Conservation (phyloP, 2,888 invertebrate species). For the Ctena decussata region DNA sequence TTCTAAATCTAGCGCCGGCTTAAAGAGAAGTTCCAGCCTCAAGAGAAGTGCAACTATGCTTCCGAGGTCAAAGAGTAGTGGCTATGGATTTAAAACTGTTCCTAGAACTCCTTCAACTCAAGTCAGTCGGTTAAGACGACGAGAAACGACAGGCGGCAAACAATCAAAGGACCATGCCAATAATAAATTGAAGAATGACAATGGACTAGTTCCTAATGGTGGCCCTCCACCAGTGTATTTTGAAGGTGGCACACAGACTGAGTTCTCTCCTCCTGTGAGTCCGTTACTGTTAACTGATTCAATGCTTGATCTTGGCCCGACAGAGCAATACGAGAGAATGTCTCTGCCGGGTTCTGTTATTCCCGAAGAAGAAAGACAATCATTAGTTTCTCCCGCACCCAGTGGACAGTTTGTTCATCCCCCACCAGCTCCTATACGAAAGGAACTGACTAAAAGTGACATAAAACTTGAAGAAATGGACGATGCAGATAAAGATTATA, state of each 20-base stretch:
- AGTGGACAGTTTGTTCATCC: neutral
- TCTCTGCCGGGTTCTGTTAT: conserved; percentile 43
- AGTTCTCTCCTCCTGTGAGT: conserved; percentile 54
- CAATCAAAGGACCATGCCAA: conserved; percentile 37
- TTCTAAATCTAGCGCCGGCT: neutral
- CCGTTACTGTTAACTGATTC: conserved; percentile 34
- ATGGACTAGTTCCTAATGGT: conserved; percentile 9
- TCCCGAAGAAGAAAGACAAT: neutral
- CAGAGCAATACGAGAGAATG: conserved; percentile 20
- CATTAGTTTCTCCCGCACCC: neutral
- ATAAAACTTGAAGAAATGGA: conserved; percentile 56
- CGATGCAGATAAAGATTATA: conserved; percentile 32
- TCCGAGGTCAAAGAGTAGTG: neutral
- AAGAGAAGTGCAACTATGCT: neutral
- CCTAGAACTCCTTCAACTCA: conserved; percentile 61
- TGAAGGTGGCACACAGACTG: conserved; percentile 64
- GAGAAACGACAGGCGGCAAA: conserved; percentile 26
- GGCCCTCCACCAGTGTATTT: conserved; percentile 29
- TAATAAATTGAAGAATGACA: neutral
- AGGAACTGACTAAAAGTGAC: conserved; percentile 61
- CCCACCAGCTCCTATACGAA: neutral
- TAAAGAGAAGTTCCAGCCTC: neutral
- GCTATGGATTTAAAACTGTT: conserved; percentile 16
- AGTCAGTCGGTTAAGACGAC: conserved; percentile 46
- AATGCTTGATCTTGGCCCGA: neutral